Base-by-base conservation (phyloP, 2,113 vertebrate genomes). In the Corydoras maculifer region DNA sequence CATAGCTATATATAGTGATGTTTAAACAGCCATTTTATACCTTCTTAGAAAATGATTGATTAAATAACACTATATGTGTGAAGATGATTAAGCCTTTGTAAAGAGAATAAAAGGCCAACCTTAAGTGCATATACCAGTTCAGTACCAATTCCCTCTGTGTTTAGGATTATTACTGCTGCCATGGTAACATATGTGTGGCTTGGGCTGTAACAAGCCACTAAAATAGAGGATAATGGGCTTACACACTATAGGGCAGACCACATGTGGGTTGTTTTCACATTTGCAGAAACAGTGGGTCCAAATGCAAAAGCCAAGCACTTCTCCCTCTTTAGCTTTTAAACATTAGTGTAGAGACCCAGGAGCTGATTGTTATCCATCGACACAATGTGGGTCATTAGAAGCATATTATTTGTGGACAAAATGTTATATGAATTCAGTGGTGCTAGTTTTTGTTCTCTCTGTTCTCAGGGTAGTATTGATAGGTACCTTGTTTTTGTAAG, bases 211-310 rank as follows among this genome's bases (percentile, higher is more conserved):
- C 49, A 62, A 70, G n/a, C 14, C 68, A 70, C 73, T 69, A 57
- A 76, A 83, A 78, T 78, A 68, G 66, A 79, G 72, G 76, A 68
- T 71, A 58, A 68, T 49, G 59, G 62, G 76, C 59, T 35, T 76
- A 68, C 18, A 0, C 59, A 69, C 69, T n/a, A 0, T 68, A 72
- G 76, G 68, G 66, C 5, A 12, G 31, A 29, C 35, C 18, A 31
- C 49, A 65, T 66, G 35, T 73, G 58, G 58, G 61, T 0, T 69
- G 72, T 80, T 80, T 80, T 82, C 66, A 75, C 74, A 72, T 71
- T 74, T 29, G 43, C 50, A 71, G 68, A 62, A 70, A 64, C 62
- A 77, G 70, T 15, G 65, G 77, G 62, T 65, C 51, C 49, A 30
- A 73, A 66, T 15, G 15, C 13, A 69, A 76, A 73, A 61, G 31